A percentile compares a stretch with the other conserved stretches of the same genome.
phyloP scores from a whole-genome alignment of 1,140 invertebrate genomes.

The Zaprionus kolodkinae region DNA sequence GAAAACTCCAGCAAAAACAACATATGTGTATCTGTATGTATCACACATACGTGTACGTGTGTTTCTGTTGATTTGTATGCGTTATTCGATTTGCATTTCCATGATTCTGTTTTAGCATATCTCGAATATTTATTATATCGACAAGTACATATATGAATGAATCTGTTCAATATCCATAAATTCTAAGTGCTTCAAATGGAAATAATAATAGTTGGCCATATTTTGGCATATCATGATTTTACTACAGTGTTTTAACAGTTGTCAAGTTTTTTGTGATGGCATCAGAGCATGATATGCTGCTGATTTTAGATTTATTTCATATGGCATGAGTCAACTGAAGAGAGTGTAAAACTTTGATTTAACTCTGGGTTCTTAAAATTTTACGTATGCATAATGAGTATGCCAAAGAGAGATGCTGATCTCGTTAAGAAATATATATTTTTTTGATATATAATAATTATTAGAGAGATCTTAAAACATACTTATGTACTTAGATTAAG shows the following conservation, averaged over 20 bases:
- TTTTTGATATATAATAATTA: no score
- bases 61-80: not conserved
- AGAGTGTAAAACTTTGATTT: no score
- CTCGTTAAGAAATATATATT: no score
- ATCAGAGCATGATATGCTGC: not conserved
- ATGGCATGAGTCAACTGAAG: not conserved
- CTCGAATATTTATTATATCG: constrained; percentile 4
- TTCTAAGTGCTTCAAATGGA: constrained; percentile 1
- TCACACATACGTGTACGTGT: not conserved
- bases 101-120: constrained; percentile 2
- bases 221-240: constrained; percentile 3
- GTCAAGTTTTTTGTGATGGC: not conserved
- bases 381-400: no score
- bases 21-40: constrained; percentile 3
- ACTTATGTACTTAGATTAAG: no score
- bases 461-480: no score
- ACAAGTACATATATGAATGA: not conserved
- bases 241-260: not conserved
- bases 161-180: not conserved
- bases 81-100: not conserved
- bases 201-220: constrained; percentile 10
- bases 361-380: no score
- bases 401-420: no score
- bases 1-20: not conserved
- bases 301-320: not conserved